Conservation (phyloP, 2,113 vertebrate species). For the Mugil cephalus region DNA sequence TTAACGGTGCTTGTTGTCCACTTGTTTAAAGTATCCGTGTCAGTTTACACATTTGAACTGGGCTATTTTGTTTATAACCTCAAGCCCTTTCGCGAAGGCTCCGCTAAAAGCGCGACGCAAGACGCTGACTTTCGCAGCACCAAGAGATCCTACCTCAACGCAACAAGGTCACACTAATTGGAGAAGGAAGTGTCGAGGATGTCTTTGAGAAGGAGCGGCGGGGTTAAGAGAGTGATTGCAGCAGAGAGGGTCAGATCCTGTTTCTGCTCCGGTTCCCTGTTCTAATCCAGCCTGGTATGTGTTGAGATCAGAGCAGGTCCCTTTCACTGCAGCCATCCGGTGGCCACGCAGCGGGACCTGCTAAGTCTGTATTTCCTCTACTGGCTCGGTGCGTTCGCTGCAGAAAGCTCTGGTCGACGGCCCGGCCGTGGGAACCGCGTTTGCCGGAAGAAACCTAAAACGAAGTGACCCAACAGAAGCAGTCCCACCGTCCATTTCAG, state of each 20-base stretch:
- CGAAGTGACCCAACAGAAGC: conserved; percentile 39
- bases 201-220: conserved; percentile 68
- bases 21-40: conserved; percentile 66
- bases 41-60: conserved; percentile 68
- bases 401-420: conserved; percentile 35
- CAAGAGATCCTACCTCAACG: conserved; percentile 25
- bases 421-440: conserved; percentile 9
- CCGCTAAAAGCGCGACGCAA: conserved; percentile 44
- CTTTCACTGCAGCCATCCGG: conserved; percentile 63
- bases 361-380: conserved; percentile 57
- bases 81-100: conserved; percentile 50
- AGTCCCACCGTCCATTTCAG: conserved; percentile 42
- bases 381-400: conserved; percentile 43
- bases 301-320: conserved; percentile 68
- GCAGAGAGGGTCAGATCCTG: conserved; percentile 73
- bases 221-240: conserved; percentile 57
- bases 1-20: conserved; percentile 59
- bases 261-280: conserved; percentile 78
- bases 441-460: conserved; percentile 41
- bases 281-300: conserved; percentile 83
- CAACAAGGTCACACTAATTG: conserved; percentile 84
- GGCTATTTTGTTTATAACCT: conserved; percentile 78
- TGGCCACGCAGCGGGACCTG: conserved; percentile 42
- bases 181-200: conserved; percentile 81
- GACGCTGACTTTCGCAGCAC: conserved; percentile 66